A percentile compares a stretch with the other conserved stretches of the same genome.
phyloP scores from a whole-genome alignment of 2,113 vertebrate genomes.

The Machaerirhynchus nigripectus region DNA sequence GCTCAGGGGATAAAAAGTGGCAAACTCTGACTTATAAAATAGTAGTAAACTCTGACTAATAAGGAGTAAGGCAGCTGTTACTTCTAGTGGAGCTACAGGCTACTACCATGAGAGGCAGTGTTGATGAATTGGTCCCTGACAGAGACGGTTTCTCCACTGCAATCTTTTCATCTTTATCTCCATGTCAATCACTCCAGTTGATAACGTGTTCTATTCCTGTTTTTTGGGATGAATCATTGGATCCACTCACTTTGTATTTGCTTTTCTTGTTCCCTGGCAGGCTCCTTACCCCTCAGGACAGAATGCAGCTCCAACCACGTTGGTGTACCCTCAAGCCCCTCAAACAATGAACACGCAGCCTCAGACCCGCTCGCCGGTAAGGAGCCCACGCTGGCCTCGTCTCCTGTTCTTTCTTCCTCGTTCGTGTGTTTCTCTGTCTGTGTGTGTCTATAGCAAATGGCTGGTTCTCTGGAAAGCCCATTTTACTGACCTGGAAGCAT shows the following conservation, averaged over 20 bases:
- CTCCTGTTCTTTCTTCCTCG: neutral
- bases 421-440: neutral
- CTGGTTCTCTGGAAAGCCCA: neutral
- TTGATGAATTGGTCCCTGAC: rapidly evolving
- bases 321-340: constrained; percentile 92
- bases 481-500: constrained; percentile 10
- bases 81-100: neutral
- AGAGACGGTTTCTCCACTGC: neutral
- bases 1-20: neutral
- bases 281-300: constrained; percentile 93
- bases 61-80: neutral
- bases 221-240: neutral
- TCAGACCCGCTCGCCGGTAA: constrained; percentile 92
- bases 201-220: rapidly evolving
- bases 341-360: constrained; percentile 96
- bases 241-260: neutral
- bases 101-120: neutral
- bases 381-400: neutral
- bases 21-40: neutral
- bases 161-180: neutral
- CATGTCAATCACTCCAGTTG: rapidly evolving
- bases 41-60: neutral
- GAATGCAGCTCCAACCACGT: constrained; percentile 88
- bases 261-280: constrained; percentile 71
- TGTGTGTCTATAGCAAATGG: neutral